phyloP scores from a whole-genome alignment of 2,797 vertebrate genomes.

The Pseudochaenichthys georgianus region DNA sequence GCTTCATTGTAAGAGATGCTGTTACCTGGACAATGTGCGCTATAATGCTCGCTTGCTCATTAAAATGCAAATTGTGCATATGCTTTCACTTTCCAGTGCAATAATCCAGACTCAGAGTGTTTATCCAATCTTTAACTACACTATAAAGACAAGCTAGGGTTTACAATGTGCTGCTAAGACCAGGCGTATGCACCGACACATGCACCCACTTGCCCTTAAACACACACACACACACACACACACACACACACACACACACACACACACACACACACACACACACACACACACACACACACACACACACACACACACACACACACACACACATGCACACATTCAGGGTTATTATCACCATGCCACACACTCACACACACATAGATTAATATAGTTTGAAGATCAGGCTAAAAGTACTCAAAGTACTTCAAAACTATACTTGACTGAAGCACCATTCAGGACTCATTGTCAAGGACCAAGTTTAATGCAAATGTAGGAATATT shows the following conservation, averaged over 20 bases:
- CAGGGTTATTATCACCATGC: conserved; percentile 18
- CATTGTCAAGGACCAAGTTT: conserved; percentile 51
- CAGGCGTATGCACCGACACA: conserved; percentile 54
- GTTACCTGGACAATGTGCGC: conserved; percentile 76
- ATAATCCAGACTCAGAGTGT: conserved; percentile 79
- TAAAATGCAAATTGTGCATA: conserved; percentile 86
- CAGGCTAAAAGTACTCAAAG: conserved; percentile 54
- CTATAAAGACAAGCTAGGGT: conserved; percentile 62
- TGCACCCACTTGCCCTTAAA: conserved; percentile 47
- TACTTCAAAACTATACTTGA: conserved; percentile 63
- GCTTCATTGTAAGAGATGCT: conserved; percentile 66
- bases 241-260: conserved; percentile 23
- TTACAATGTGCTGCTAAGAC: conserved; percentile 67
- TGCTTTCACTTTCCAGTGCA: conserved; percentile 84
- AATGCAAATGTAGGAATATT: conserved; percentile 47
- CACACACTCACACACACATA: conserved; percentile 31
- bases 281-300: conserved; percentile 23
- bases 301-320: conserved; percentile 19
- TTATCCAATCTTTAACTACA: conserved; percentile 83
- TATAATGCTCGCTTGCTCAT: conserved; percentile 79
- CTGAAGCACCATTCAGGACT: conserved; percentile 51
- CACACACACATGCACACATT: conserved; percentile 18
- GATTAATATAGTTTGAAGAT: conserved; percentile 52
- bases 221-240: conserved; percentile 18
- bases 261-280: conserved; percentile 18